Evolutionary conservation across 1,140 invertebrate species (phyloP), one percentile per base, ranked within the genome.

Genomic region (Apis dorsata): DNA sequence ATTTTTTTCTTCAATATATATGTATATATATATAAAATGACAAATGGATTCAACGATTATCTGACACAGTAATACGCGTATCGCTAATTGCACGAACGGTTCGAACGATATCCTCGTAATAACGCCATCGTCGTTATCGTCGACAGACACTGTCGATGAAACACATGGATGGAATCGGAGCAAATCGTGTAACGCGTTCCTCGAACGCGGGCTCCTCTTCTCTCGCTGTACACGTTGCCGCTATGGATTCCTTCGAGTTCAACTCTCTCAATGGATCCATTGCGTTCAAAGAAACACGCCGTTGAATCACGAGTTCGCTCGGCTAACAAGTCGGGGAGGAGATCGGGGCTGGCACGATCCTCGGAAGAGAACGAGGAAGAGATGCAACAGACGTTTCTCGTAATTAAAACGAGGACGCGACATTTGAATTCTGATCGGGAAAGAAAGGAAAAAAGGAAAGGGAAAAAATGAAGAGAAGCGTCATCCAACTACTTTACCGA

Each of bases 331-430:
- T 34, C 15, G 15, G 44, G 11, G 15, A 9, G 1, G 49, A 70
- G 1, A 7, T 2, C 62, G 15, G 34, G 28, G 19, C n/a, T 21
- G 11, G 12, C 4, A 17, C 34, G 7, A 15, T 15, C 8, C 13
- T 13, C n/a, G 24, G 1, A 15, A 15, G 8, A 8, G 15, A 63
- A 8, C 57, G 3, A 62, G 13, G 15, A 49, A 49, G 13, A 15
- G 57, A 24, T 8, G 21, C 8, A 34, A 49, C 3, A 15, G 57
- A 49, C 63, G 81, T 2, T 44, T 59, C 66, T 62, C 51, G 85
- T 79, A 88, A 89, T 89, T 89, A 84, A 87, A 84, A 89, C 68
- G 81, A 86, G 79, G 82, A 76, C 75, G 44, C 73, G 77, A 15
- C 65, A 81, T 79, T 89, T 65, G 87, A 88, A 89, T 89, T 80